Evolutionary conservation across 2,888 invertebrate species (phyloP).

Genomic region (Latrodectus elegans): DNA sequence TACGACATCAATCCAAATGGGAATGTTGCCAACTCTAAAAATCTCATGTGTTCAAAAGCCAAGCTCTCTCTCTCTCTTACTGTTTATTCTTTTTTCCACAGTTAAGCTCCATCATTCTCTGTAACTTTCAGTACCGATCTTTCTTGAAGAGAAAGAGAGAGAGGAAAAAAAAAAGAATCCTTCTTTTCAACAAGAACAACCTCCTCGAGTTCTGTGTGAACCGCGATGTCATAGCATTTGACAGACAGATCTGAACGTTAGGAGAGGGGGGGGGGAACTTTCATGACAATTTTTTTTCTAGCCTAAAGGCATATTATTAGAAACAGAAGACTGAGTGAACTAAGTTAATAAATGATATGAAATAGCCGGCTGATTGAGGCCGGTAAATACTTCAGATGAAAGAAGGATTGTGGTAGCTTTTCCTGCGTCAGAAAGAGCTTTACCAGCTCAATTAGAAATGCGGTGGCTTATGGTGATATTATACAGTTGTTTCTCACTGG

Average conservation of each 20-base stretch:
- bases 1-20: background rate
- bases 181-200: constrained; percentile 60
- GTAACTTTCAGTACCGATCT: constrained; percentile 32
- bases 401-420: constrained; percentile 2
- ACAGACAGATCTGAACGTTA: constrained; percentile 50
- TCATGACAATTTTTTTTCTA: background rate
- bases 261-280: constrained; percentile 14
- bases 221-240: constrained; percentile 46
- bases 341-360: constrained; percentile 49
- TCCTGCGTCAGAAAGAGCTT: background rate
- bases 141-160: constrained; percentile 12
- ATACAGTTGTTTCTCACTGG: background rate
- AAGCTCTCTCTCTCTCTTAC: background rate
- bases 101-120: constrained; percentile 41
- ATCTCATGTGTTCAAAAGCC: background rate
- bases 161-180: constrained; percentile 30
- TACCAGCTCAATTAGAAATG: constrained; percentile 20
- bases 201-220: constrained; percentile 25
- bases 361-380: constrained; percentile 56
- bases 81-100: constrained; percentile 19
- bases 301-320: constrained; percentile 52
- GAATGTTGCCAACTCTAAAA: constrained; percentile 13
- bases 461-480: background rate
- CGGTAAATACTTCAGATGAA: constrained; percentile 13
- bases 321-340: constrained; percentile 12